Percentiles rank a stretch among this genome's conserved stretches.
Conservation (phyloP, 2,888 invertebrate species). For the Chironomus riparius region DNA sequence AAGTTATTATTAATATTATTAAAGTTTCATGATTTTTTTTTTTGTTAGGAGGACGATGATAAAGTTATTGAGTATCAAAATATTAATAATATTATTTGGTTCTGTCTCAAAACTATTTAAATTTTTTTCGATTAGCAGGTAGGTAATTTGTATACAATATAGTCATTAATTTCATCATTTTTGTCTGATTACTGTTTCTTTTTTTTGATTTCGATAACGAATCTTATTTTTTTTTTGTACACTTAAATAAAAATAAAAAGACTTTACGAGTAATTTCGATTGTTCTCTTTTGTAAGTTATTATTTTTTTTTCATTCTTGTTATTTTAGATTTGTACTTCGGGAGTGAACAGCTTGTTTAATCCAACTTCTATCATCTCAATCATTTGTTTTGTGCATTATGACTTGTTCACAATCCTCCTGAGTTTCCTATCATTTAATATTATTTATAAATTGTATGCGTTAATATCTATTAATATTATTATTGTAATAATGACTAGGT, state of each 20-base stretch:
- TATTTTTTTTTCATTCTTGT: constrained; percentile 7
- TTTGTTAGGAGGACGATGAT: neutral
- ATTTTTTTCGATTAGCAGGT: neutral
- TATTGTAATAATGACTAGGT: neutral
- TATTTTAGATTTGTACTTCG: constrained; percentile 16
- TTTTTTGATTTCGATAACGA: neutral
- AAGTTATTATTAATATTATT: too few species aligned
- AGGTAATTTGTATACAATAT: constrained; percentile 13
- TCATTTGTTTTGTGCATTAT: neutral
- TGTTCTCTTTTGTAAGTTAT: neutral
- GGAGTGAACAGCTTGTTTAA: neutral
- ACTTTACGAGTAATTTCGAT: constrained; percentile 12
- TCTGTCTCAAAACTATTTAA: constrained; percentile 9
- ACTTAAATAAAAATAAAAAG: constrained; percentile 22
- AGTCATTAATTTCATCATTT: neutral
- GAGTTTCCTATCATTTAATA: neutral
- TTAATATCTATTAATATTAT: neutral
- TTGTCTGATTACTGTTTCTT: neutral
- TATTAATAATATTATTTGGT: constrained; percentile 5
- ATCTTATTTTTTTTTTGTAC: constrained; percentile 3
- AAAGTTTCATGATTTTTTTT: neutral
- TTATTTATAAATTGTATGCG: neutral
- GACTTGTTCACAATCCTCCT: constrained; percentile 8
- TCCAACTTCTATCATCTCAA: neutral
- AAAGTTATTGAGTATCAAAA: constrained; percentile 10